Evolutionary conservation across 2,888 invertebrate species (phyloP).

Genomic region (Ormyrus pomaceus): DNA sequence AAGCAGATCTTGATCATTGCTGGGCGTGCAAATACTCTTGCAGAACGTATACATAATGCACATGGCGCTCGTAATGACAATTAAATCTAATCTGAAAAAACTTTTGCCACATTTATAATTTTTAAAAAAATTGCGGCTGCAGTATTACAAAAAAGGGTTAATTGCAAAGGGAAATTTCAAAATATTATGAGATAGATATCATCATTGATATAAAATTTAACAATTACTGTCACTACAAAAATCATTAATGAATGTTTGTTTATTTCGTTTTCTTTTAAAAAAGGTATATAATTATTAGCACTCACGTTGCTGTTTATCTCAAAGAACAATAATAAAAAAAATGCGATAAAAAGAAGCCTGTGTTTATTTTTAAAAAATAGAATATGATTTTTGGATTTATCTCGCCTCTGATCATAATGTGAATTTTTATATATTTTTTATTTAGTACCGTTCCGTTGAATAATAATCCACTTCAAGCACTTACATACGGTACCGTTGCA

Average conservation of each 20-base stretch:
- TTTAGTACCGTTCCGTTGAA: slow-evolving; percentile 42
- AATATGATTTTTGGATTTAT: slow-evolving; percentile 33
- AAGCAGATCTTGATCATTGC: slow-evolving; percentile 49
- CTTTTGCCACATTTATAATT: slow-evolving; percentile 39
- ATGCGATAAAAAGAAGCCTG: slow-evolving; percentile 28
- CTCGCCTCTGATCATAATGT: slow-evolving; percentile 53
- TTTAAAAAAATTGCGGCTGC: slow-evolving; percentile 58
- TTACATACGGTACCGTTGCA: slow-evolving; percentile 33
- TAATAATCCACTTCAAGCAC: slow-evolving; percentile 46
- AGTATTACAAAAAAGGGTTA: slow-evolving; percentile 60
- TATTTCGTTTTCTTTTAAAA: slow-evolving; percentile 26
- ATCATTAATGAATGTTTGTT: slow-evolving; percentile 22
- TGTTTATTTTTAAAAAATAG: slow-evolving; percentile 43
- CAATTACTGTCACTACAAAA: not conserved
- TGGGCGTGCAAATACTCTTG: slow-evolving; percentile 58
- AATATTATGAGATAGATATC: not conserved
- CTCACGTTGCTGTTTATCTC: slow-evolving; percentile 48
- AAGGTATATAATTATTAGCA: slow-evolving; percentile 38
- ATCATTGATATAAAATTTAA: too few species aligned
- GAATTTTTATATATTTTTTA: slow-evolving; percentile 50
- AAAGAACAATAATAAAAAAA: slow-evolving; percentile 37
- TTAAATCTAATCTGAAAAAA: slow-evolving; percentile 29
- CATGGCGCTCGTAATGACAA: slow-evolving; percentile 52
- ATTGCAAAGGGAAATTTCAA: slow-evolving; percentile 49
- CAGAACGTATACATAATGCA: slow-evolving; percentile 58